A percentile compares a stretch with the other conserved stretches of the same genome.
Conservation (phyloP, 2,113 vertebrate genomes). For the Zapus hudsonius region DNA sequence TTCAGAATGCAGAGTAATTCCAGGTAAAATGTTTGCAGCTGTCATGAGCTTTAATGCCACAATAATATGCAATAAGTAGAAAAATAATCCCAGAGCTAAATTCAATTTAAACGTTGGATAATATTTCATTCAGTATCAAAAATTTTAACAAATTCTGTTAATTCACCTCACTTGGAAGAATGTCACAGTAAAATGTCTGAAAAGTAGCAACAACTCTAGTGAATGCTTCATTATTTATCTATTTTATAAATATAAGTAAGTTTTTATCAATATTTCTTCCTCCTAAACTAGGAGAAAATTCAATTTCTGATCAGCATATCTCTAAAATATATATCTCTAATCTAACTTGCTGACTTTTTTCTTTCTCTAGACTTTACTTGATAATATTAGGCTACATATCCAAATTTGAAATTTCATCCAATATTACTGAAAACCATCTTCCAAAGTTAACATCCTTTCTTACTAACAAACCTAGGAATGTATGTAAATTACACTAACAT, state of each 20-base stretch:
- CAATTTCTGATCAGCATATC: background rate
- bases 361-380: background rate
- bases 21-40: too few species aligned
- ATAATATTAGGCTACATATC: background rate
- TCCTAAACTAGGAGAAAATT: background rate
- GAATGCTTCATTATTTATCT: too few species aligned
- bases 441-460: background rate
- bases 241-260: background rate
- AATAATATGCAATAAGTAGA: too few species aligned
- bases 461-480: background rate
- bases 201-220: background rate
- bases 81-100: too few species aligned
- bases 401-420: background rate
- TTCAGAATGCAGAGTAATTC: too few species aligned
- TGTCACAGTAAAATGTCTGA: background rate
- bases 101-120: too few species aligned
- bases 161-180: too few species aligned
- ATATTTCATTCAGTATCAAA: too few species aligned
- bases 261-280: background rate
- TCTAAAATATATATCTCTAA: background rate
- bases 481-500: background rate
- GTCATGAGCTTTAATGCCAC: too few species aligned
- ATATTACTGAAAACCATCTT: background rate
- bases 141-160: too few species aligned
- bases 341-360: rapidly evolving